Percentiles rank a stretch among this genome's conserved stretches.
Conservation (phyloP, 2,797 vertebrate genomes). For the Garrulus glandarius region DNA sequence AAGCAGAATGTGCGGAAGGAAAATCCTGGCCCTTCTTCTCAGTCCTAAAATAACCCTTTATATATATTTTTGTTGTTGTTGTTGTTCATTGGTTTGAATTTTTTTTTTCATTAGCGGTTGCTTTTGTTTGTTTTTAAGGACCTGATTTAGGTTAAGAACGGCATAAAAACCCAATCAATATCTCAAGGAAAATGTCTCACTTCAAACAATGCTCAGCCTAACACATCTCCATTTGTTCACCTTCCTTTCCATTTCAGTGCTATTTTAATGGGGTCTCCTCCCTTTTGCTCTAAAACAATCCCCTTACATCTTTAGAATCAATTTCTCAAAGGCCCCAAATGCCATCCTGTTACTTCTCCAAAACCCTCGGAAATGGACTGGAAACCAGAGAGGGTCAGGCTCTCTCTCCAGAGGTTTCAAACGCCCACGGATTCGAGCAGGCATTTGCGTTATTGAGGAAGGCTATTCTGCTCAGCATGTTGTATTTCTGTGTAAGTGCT, state of each 20-base stretch:
- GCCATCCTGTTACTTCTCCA: slow-evolving; percentile 10
- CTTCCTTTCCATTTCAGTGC: slow-evolving; percentile 47
- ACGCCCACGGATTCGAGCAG: background rate
- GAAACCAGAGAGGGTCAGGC: background rate
- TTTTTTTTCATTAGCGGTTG: background rate
- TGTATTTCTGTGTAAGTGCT: background rate
- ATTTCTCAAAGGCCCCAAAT: slow-evolving; percentile 32
- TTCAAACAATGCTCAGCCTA: slow-evolving; percentile 32
- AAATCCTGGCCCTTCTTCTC: slow-evolving; percentile 29
- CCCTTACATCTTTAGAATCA: slow-evolving; percentile 59
- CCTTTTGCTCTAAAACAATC: slow-evolving; percentile 56
- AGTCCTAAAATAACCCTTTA: slow-evolving; percentile 18
- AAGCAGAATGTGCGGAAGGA: background rate
- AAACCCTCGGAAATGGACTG: slow-evolving; percentile 5
- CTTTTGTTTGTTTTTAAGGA: slow-evolving; percentile 12
- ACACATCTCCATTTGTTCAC: slow-evolving; percentile 42
- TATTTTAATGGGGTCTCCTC: slow-evolving; percentile 53
- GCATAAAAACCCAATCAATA: slow-evolving; percentile 47
- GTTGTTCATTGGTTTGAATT: background rate
- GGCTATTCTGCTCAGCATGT: background rate
- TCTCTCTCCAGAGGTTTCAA: background rate
- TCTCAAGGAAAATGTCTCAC: slow-evolving; percentile 26
- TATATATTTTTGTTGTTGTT: background rate
- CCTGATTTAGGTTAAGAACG: slow-evolving; percentile 37
- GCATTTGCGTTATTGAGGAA: background rate